Conservation (phyloP, 2,113 vertebrate species). For the Chaetodon trifascialis region DNA sequence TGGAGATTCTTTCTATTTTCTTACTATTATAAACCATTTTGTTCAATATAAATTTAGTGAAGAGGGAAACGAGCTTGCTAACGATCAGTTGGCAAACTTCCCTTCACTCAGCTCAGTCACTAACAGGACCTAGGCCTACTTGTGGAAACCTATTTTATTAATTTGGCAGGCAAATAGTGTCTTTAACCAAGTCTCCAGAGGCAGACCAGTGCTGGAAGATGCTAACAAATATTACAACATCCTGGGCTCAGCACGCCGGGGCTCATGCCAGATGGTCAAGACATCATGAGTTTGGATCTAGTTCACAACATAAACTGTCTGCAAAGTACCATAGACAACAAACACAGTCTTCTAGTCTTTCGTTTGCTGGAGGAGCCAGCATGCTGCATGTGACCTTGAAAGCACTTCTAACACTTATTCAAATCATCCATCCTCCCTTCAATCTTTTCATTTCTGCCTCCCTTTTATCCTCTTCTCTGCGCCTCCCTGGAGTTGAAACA, state of each 20-base stretch:
- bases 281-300: conserved; percentile 56
- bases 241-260: conserved; percentile 32
- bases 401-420: conserved; percentile 31
- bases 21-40: too few species aligned
- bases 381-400: conserved; percentile 19
- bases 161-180: background rate
- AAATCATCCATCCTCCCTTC: conserved; percentile 19
- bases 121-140: background rate
- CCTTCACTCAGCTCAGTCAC: too few species aligned
- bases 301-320: conserved; percentile 34
- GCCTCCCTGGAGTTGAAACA: conserved; percentile 5
- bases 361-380: conserved; percentile 6
- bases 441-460: conserved; percentile 1
- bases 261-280: conserved; percentile 63
- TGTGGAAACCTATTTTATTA: background rate
- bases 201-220: background rate
- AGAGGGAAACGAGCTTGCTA: too few species aligned
- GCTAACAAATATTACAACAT: conserved; percentile 28
- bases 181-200: conserved; percentile 5
- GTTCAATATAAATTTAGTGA: too few species aligned
- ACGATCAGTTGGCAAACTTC: too few species aligned
- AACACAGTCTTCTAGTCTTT: conserved; percentile 18
- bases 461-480: conserved; percentile 29
- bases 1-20: too few species aligned
- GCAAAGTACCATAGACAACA: conserved; percentile 34